Conservation (phyloP, 2,797 vertebrate species). For the Thunnus albacares region DNA sequence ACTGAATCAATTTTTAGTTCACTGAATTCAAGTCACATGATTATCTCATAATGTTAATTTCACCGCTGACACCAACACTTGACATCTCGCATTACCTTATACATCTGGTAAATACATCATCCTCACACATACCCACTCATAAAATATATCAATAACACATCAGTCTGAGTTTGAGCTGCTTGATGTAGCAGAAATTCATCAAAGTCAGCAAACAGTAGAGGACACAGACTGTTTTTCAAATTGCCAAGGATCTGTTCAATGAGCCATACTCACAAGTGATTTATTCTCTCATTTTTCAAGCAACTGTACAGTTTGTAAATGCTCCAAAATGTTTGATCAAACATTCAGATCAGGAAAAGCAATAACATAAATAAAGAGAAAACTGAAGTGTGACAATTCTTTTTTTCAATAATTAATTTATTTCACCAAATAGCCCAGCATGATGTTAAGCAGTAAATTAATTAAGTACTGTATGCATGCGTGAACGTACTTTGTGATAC, state of each 20-base stretch:
- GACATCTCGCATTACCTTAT: slow-evolving; percentile 13
- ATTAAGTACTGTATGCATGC: background rate
- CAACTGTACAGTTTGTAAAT: slow-evolving; percentile 52
- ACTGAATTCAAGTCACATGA: slow-evolving; percentile 19
- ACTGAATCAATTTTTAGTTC: background rate
- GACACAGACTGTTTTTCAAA: slow-evolving; percentile 65
- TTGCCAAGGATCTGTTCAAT: slow-evolving; percentile 75
- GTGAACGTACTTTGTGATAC: background rate
- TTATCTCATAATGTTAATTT: slow-evolving; percentile 42
- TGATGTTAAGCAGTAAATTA: background rate
- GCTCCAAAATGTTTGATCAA: slow-evolving; percentile 51
- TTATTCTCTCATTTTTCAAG: slow-evolving; percentile 69
- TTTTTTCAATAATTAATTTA: background rate
- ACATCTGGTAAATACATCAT: slow-evolving; percentile 39
- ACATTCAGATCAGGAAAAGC: slow-evolving; percentile 35
- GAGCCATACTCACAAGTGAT: slow-evolving; percentile 74
- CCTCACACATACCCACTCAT: slow-evolving; percentile 38
- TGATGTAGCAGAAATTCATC: slow-evolving; percentile 78
- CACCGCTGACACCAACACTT: slow-evolving; percentile 1
- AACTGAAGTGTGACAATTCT: background rate
- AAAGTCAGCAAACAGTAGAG: slow-evolving; percentile 79
- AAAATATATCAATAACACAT: slow-evolving; percentile 77
- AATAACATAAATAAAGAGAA: slow-evolving; percentile 43
- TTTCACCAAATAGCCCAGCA: background rate
- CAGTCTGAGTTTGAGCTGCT: slow-evolving; percentile 75